Conservation (phyloP, 2,113 vertebrate genomes). For the Paramisgurnus dabryanus region DNA sequence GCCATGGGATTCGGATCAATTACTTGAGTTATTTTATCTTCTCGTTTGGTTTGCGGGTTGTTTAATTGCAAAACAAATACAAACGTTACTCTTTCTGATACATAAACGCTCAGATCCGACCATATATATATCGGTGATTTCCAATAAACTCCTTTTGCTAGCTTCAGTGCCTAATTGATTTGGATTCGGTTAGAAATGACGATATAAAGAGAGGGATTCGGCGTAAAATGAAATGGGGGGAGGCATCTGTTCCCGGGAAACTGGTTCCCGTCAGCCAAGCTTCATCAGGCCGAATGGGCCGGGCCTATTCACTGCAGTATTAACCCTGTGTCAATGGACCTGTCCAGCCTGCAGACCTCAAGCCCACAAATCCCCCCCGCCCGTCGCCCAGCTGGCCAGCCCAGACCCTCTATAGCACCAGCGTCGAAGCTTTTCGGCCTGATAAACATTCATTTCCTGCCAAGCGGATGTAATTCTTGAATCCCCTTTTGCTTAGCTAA, state of each 20-base stretch:
- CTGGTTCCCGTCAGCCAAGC: constrained; percentile 51
- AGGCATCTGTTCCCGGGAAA: constrained; percentile 66
- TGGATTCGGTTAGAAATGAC: constrained; percentile 59
- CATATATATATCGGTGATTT: constrained; percentile 53
- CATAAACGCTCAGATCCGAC: constrained; percentile 45
- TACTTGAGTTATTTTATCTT: constrained; percentile 47
- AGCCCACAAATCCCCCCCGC: background rate
- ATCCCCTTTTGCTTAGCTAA: constrained; percentile 59
- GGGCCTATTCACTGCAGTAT: constrained; percentile 45
- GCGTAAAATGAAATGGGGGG: constrained; percentile 54
- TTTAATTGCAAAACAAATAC: constrained; percentile 36
- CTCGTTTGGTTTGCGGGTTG: constrained; percentile 28
- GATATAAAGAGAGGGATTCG: constrained; percentile 48
- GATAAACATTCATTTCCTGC: constrained; percentile 58
- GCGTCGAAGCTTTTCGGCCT: constrained; percentile 35
- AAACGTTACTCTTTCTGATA: constrained; percentile 26
- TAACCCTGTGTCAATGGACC: constrained; percentile 48
- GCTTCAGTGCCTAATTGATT: constrained; percentile 59
- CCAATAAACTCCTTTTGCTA: constrained; percentile 50
- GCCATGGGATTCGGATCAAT: constrained; percentile 49
- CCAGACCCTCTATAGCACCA: constrained; percentile 13
- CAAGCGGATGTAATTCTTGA: constrained; percentile 53
- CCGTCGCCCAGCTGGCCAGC: constrained; percentile 48
- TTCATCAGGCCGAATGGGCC: constrained; percentile 35
- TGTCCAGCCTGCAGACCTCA: constrained; percentile 42